Percentiles rank a stretch among this genome's conserved stretches.
phyloP scores from a whole-genome alignment of 2,113 vertebrate species.

The Ardeotis arabs region DNA sequence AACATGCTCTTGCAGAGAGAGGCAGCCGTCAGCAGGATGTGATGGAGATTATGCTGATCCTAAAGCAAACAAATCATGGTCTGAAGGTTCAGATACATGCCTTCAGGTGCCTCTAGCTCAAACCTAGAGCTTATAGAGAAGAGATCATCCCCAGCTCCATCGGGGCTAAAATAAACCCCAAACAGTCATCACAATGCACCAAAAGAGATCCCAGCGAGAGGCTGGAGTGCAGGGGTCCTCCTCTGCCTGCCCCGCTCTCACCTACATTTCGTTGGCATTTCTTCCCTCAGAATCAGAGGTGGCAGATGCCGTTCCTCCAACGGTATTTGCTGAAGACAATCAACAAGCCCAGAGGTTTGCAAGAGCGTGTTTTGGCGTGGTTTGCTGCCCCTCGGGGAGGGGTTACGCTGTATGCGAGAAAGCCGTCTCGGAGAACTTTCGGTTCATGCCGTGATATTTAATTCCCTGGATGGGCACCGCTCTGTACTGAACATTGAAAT shows the following conservation, averaged over 20 bases:
- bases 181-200: rapidly evolving
- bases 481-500: rapidly evolving
- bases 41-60: neutral
- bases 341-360: neutral
- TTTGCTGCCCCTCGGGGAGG: neutral
- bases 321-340: neutral
- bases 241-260: neutral
- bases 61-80: neutral
- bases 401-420: rapidly evolving
- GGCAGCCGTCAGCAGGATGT: neutral
- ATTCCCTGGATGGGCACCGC: neutral
- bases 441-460: rapidly evolving
- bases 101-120: neutral
- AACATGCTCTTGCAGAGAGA: neutral
- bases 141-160: neutral
- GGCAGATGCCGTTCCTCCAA: neutral
- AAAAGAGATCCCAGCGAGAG: neutral
- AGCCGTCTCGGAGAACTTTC: neutral
- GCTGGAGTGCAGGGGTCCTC: neutral
- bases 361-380: neutral
- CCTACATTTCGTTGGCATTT: rapidly evolving
- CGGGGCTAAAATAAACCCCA: neutral
- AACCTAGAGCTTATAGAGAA: neutral
- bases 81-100: neutral
- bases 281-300: neutral